Evolutionary conservation across 2,113 vertebrate species (phyloP), one percentile per base, ranked within the genome.

Genomic region (Ailurus styani): DNA sequence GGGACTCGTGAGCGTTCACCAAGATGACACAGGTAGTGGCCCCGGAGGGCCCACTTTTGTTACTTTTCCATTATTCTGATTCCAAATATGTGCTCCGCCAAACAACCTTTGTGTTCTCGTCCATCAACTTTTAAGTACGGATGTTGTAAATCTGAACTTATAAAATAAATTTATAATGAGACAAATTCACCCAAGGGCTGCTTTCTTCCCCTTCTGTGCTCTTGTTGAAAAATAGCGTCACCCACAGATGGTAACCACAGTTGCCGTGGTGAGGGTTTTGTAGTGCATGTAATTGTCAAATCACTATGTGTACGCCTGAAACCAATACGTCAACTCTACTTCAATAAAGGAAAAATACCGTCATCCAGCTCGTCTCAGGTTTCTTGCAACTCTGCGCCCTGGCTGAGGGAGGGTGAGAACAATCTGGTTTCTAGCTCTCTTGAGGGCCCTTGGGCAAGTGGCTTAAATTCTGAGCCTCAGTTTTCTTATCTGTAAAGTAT

Each of bases 311-410:
- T 75, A 31, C 2, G 14, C 73, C 42, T 29, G 72, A 75, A 75
- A 75, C 42, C 72, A 9, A 17, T 29, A 75, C 8, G 27, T 77
- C 42, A 47, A 42, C 72, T 45, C 25, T 27, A 15, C 70, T 27
- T 73, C 72, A 29, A 14, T 45, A 29, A 45, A 75, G 45, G 72
- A 75, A 75, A 75, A 75, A 45, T 75, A 27, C 40, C 13, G 3
- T 45, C 40, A 15, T 27, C n/a, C 14, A 3, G 15, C n/a, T 42
- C 20, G 31, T 31, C 55, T 3, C 25, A 3, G 5, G 2, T 15
- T 6, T n/a, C 54, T 62, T 21, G 31, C 8, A 1, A 3, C 57
- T 0, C 0, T 17, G 3, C 1, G 0, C 11, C 45, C 47, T 40
- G 3, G 20, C 7, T 20, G 13, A 21, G 10, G 45, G 13, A 21